Base-by-base conservation (phyloP, 2,888 invertebrate species). In the Strigamia maritima region DNA sequence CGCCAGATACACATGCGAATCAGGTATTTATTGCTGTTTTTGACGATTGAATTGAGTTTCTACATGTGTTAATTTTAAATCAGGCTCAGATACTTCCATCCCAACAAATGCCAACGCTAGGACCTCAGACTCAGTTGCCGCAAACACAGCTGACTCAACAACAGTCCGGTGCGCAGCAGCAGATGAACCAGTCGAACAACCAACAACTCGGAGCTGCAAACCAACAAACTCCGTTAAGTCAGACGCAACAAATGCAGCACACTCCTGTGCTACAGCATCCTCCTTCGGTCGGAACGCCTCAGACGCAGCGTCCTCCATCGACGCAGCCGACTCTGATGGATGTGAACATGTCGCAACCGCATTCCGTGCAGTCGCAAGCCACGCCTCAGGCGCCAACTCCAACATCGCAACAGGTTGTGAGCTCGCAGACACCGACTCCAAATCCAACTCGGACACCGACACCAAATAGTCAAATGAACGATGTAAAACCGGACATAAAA, bases 241-340 rank as follows among this genome's bases (percentile, higher is more conserved):
- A 82, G 84, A 85, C 80, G 85, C 85, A 22, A 24, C 38, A 35
- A 24, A 77, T 65, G 31, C 81, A 82, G 75, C 81, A 76, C 70
- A 82, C 81, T 65, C 81, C 81, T 65, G 76, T 81, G n/a, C 80
- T 81, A 22, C 83, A 83, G 79, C 82, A 82, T 65, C 81, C 77
- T 22, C 65, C 54, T 2, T 78, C 78, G 16, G 78, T 78, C 10
- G 78, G 78, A 14, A 78, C 78, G 31, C 78, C 78, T 26, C 78
- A 78, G 31, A 16, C 31, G 24, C 78, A 54, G 31, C 19, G 31
- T 8, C 49, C 40, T 24, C 28, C 49, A 40, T 44, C 77, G 10
- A 24, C 77, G 8, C 54, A 65, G 19, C 77, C 79, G 19, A 76
- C 60, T 7, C 40, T 76, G 19, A 78, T 80, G 74, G 80, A 80